Evolutionary conservation across 2,888 invertebrate genomes (phyloP).

Genomic region (Caenorhabditis drosophilae): DNA sequence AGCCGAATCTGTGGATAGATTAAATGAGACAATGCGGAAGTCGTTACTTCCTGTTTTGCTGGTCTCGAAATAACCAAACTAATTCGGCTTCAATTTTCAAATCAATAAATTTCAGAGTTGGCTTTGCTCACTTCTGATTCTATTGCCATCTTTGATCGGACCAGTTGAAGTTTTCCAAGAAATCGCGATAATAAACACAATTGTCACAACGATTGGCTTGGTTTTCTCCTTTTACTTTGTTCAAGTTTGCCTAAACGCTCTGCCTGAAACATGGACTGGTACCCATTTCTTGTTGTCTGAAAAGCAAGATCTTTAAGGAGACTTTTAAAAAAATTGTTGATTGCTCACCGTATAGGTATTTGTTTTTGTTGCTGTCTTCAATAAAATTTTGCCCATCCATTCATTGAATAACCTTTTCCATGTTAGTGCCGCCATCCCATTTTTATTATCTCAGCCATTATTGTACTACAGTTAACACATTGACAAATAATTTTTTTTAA

Average conservation of each 20-base stretch:
- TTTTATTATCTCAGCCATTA: too few relatives aligned
- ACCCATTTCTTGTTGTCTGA: slow-evolving; percentile 24
- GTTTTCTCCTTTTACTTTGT: slow-evolving; percentile 22
- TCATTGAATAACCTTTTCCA: too few relatives aligned
- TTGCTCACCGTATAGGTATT: too few relatives aligned
- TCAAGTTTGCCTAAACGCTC: slow-evolving; percentile 22
- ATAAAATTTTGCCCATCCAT: too few relatives aligned
- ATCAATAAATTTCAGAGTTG: slow-evolving; percentile 39
- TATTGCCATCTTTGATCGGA: slow-evolving; percentile 41
- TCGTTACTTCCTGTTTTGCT: slow-evolving; percentile 22
- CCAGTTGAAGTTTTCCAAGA: slow-evolving; percentile 42
- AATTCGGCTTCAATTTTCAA: background rate
- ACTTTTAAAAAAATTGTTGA: background rate
- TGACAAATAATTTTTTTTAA: too few relatives aligned
- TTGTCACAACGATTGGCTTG: slow-evolving; percentile 11
- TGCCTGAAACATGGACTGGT: slow-evolving; percentile 27
- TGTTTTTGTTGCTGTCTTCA: too few relatives aligned
- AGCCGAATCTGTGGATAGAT: slow-evolving; percentile 16
- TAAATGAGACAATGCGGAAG: slow-evolving; percentile 28
- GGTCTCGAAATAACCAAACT: too few relatives aligned
- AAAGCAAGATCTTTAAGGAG: background rate
- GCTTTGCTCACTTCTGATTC: slow-evolving; percentile 22
- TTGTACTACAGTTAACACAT: too few relatives aligned
- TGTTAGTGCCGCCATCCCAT: too few relatives aligned
- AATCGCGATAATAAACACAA: slow-evolving; percentile 36